These are phyloP conservation scores for Stomorhina lunata DNA, from an alignment of 2,888 invertebrate genomes.

Conservation along the genomic window DNA sequence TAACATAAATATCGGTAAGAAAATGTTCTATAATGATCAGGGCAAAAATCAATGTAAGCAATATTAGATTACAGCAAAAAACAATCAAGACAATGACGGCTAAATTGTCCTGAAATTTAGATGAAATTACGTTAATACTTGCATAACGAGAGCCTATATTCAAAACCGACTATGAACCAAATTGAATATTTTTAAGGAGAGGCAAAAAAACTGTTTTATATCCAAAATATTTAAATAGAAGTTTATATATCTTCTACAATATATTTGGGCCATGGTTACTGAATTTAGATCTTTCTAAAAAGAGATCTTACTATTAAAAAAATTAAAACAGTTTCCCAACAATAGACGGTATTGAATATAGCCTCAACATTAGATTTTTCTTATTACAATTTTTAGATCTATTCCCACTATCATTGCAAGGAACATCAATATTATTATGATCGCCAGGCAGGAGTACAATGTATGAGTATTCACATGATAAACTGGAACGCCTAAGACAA, in stretches of 20 bases:
- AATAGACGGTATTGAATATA: too few relatives aligned
- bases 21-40: neutral
- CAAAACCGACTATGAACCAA: too few relatives aligned
- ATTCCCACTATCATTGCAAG: neutral
- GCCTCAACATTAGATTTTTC: neutral
- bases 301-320: too few relatives aligned
- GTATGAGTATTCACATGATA: neutral
- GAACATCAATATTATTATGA: neutral
- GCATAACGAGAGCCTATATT: too few relatives aligned
- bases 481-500: neutral
- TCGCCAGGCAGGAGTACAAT: neutral
- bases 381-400: neutral
- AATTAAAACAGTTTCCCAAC: too few relatives aligned
- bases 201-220: too few relatives aligned
- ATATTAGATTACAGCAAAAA: neutral
- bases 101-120: neutral
- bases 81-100: neutral
- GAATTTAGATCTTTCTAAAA: too few relatives aligned
- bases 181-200: too few relatives aligned
- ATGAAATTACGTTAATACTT: too few relatives aligned
- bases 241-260: too few relatives aligned
- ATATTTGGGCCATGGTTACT: too few relatives aligned
- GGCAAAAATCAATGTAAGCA: neutral
- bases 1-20: neutral
- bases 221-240: too few relatives aligned